phyloP scores from a whole-genome alignment of 1,140 invertebrate genomes.

The Procambarus clarkii region DNA sequence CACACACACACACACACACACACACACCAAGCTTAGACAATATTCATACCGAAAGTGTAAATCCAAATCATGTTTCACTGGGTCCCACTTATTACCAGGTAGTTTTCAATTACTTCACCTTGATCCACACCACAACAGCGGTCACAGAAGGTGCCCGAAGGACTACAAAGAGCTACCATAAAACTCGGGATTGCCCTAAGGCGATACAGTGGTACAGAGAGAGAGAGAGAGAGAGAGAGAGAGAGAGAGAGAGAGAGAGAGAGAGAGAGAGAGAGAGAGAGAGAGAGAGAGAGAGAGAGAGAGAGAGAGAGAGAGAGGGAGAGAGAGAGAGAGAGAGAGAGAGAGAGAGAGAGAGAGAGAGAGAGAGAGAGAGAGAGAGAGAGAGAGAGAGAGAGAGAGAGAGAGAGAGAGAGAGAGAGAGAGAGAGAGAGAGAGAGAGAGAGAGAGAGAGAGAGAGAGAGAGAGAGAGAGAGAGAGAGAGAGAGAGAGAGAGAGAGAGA shows the following conservation, averaged over 20 bases:
- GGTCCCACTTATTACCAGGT: too few relatives aligned
- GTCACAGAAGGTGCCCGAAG: too few relatives aligned
- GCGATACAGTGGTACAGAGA: too few relatives aligned
- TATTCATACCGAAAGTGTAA: too few relatives aligned
- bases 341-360: not conserved
- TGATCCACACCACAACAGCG: too few relatives aligned
- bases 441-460: not conserved
- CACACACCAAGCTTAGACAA: too few relatives aligned
- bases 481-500: not conserved
- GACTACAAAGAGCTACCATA: too few relatives aligned
- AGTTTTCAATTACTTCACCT: too few relatives aligned
- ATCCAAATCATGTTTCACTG: too few relatives aligned
- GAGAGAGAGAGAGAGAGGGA: constrained; percentile 40
- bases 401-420: not conserved
- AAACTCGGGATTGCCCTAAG: not conserved
- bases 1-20: not conserved
- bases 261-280: not conserved
- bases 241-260: too few relatives aligned
- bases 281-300: constrained; percentile 42
- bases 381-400: too few relatives aligned
- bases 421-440: not conserved
- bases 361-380: not conserved
- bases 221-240: too few relatives aligned
- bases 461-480: not conserved
- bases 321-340: constrained; percentile 42